Evolutionary conservation across 1,140 invertebrate genomes (phyloP).

Genomic region (Drosophila sulfurigaster): DNA sequence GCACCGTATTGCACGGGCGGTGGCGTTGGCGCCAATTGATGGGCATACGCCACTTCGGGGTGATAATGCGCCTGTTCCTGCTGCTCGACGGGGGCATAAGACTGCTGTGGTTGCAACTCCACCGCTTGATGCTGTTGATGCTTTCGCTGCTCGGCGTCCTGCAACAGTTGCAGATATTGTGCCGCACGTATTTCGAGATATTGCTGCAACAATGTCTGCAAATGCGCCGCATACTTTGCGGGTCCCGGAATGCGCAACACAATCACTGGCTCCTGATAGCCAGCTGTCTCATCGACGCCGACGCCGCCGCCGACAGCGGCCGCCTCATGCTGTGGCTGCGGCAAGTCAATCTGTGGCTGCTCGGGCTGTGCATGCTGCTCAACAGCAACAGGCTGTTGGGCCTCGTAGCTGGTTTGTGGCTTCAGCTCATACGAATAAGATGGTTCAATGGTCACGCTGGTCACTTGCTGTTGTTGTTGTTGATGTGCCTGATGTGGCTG

Average conservation of each 20-base stretch:
- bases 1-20: slow-evolving; percentile 65
- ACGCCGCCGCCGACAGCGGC: slow-evolving; percentile 1
- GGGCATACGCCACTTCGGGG: slow-evolving; percentile 64
- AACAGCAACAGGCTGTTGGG: slow-evolving; percentile 22
- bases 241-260: slow-evolving; percentile 81
- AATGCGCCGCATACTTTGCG: slow-evolving; percentile 80
- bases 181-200: slow-evolving; percentile 83
- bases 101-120: slow-evolving; percentile 42
- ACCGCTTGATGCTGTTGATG: slow-evolving; percentile 44
- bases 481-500: slow-evolving; percentile 26
- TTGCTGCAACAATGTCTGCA: slow-evolving; percentile 81
- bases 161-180: slow-evolving; percentile 75
- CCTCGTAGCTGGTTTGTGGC: slow-evolving; percentile 74
- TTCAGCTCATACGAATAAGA: slow-evolving; percentile 84
- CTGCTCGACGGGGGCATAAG: slow-evolving; percentile 32
- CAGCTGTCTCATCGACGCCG: background rate
- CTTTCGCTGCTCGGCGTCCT: slow-evolving; percentile 72
- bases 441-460: slow-evolving; percentile 80
- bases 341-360: slow-evolving; percentile 76
- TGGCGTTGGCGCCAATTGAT: slow-evolving; percentile 65
- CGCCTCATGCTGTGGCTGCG: slow-evolving; percentile 45
- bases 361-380: slow-evolving; percentile 37
- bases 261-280: slow-evolving; percentile 81
- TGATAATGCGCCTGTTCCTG: slow-evolving; percentile 63
- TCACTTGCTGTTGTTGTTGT: slow-evolving; percentile 56